Evolutionary conservation across 1,140 invertebrate genomes (phyloP).

Genomic region (Tetranychus urticae): DNA sequence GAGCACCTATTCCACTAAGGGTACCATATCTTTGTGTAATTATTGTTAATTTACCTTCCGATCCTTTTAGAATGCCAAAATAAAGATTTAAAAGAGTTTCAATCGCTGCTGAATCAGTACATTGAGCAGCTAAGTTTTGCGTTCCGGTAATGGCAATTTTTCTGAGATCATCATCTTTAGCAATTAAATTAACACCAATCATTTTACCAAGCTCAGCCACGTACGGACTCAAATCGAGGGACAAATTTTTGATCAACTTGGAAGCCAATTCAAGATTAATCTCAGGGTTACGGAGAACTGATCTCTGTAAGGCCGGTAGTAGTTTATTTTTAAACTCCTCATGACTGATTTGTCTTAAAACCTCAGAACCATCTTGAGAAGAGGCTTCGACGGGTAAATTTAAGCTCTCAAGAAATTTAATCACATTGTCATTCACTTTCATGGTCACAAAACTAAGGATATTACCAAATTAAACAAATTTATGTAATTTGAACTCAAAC

Average conservation of each 20-base stretch:
- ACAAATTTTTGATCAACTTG: conserved; percentile 25
- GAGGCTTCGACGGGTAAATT: not conserved
- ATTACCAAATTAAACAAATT: too few relatives aligned
- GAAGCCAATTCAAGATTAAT: conserved; percentile 38
- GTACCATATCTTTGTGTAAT: conserved; percentile 64
- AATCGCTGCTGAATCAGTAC: conserved; percentile 38
- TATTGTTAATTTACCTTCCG: conserved; percentile 71
- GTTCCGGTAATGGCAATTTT: conserved; percentile 41
- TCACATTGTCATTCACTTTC: too few relatives aligned
- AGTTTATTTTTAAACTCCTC: conserved; percentile 48
- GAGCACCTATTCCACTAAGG: conserved; percentile 53
- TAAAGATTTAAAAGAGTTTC: conserved; percentile 40
- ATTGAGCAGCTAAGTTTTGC: conserved; percentile 40
- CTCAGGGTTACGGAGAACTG: conserved; percentile 80
- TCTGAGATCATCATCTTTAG: conserved; percentile 52
- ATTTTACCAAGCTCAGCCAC: conserved; percentile 49
- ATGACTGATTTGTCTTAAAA: conserved; percentile 36
- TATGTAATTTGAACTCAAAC: too few relatives aligned
- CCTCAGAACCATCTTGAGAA: not conserved
- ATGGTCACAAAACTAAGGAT: too few relatives aligned
- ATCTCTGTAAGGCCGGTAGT: conserved; percentile 62
- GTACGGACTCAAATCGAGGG: conserved; percentile 52
- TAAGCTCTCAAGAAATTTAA: too few relatives aligned
- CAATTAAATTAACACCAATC: conserved; percentile 19
- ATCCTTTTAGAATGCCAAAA: conserved; percentile 59